Percentiles rank a stretch among this genome's conserved stretches.
These are phyloP conservation scores for Diogma glabrata DNA, from an alignment of 2,888 invertebrate species.

Conservation along the genomic window DNA sequence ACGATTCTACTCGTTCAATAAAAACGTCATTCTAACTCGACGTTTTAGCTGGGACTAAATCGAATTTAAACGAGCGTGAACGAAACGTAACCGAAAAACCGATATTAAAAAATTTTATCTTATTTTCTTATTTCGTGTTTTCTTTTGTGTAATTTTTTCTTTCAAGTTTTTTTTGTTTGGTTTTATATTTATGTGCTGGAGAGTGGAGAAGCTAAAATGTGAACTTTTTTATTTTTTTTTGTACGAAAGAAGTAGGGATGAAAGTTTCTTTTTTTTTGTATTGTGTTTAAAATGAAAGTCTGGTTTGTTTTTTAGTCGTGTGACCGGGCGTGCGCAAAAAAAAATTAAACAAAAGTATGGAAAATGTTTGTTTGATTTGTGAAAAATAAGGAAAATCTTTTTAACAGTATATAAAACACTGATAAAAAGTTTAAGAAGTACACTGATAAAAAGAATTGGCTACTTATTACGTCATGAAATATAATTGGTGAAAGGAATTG, in stretches of 20 bases:
- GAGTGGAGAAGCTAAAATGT: too few species aligned
- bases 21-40: conserved; percentile 6
- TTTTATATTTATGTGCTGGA: background rate
- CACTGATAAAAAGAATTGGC: too few species aligned
- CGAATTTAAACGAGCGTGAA: conserved; percentile 8
- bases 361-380: too few species aligned
- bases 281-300: conserved; percentile 6
- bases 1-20: conserved; percentile 4
- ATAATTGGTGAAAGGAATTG: too few species aligned
- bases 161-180: background rate
- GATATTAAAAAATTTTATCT: background rate
- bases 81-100: background rate
- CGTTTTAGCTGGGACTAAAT: conserved; percentile 10
- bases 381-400: too few species aligned
- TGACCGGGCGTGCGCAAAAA: conserved; percentile 6
- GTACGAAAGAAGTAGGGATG: too few species aligned
- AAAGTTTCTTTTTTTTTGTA: too few species aligned
- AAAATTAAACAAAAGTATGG: too few species aligned
- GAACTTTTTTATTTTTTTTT: too few species aligned
- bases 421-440: too few species aligned
- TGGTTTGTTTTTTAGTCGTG: background rate
- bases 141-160: background rate
- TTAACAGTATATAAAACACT: too few species aligned
- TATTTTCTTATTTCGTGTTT: background rate
- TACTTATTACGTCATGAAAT: too few species aligned